A percentile compares a stretch with the other conserved stretches of the same genome.
Conservation (phyloP, 2,113 vertebrate genomes). For the Poeciliopsis prolifica region DNA sequence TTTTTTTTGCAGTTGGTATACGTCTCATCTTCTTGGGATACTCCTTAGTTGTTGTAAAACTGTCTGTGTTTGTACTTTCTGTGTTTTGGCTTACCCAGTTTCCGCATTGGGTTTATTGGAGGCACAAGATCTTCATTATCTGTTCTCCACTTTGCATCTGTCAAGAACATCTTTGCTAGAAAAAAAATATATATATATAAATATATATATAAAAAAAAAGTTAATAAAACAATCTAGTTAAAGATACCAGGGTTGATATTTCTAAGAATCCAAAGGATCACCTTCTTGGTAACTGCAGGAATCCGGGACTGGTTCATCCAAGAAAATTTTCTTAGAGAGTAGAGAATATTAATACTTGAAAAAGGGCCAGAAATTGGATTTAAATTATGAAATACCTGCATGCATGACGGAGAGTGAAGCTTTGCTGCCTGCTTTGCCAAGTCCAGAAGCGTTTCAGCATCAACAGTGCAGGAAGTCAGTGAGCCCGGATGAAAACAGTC, state of each 20-base stretch:
- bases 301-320: conserved; percentile 16
- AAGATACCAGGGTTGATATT: neutral
- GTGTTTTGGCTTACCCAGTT: conserved; percentile 46
- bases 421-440: conserved; percentile 56
- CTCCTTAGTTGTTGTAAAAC: no score
- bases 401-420: neutral
- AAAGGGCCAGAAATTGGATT: neutral
- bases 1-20: no score
- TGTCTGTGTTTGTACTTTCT: no score
- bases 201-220: neutral
- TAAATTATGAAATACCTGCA: conserved; percentile 48
- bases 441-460: conserved; percentile 46
- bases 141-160: neutral
- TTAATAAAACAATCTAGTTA: neutral
- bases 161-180: conserved; percentile 7
- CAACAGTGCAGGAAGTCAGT: neutral
- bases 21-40: no score
- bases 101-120: neutral
- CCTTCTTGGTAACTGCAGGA: neutral
- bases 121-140: neutral
- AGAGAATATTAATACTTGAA: neutral
- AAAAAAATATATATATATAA: neutral
- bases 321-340: conserved; percentile 14
- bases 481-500: conserved; percentile 45
- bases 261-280: conserved; percentile 17